Conservation (phyloP, 2,797 vertebrate genomes). For the Salarias fasciatus region DNA sequence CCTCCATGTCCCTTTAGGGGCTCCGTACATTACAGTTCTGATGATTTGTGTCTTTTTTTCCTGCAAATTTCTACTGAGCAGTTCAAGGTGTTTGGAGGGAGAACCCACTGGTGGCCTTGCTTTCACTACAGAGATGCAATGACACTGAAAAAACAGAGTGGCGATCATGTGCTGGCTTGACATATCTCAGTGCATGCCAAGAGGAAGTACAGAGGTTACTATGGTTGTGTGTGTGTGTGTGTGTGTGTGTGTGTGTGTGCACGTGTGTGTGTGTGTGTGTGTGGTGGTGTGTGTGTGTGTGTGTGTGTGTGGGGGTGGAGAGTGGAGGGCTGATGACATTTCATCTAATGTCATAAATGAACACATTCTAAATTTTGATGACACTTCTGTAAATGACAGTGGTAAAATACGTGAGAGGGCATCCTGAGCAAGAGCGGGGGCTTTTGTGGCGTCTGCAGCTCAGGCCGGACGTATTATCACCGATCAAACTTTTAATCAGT, state of each 20-base stretch:
- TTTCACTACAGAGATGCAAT: constrained; percentile 39
- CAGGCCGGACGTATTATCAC: constrained; percentile 5
- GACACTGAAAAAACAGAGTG: constrained; percentile 35
- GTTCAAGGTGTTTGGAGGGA: too few relatives aligned
- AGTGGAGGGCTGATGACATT: constrained; percentile 20
- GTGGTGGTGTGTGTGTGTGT: constrained; percentile 11
- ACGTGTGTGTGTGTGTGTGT: too few relatives aligned
- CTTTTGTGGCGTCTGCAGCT: constrained; percentile 12
- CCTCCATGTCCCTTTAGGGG: too few relatives aligned
- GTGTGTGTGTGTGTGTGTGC: constrained; percentile 17
- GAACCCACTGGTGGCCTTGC: neutral
- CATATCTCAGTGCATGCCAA: constrained; percentile 4
- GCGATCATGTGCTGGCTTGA: constrained; percentile 22
- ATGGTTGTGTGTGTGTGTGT: constrained; percentile 21
- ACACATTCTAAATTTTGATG: constrained; percentile 12
- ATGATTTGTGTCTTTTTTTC: too few relatives aligned
- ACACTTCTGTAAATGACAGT: constrained; percentile 23
- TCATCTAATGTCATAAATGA: constrained; percentile 33
- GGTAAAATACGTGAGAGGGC: constrained; percentile 11
- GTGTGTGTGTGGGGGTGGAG: constrained; percentile 16
- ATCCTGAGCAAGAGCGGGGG: constrained; percentile 12
- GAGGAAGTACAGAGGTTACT: constrained; percentile 3
- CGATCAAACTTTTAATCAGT: too few relatives aligned
- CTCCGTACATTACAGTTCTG: too few relatives aligned
- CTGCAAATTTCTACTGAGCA: too few relatives aligned